Evolutionary conservation across 2,888 invertebrate genomes (phyloP).

Genomic region (Papilio elwesi): DNA sequence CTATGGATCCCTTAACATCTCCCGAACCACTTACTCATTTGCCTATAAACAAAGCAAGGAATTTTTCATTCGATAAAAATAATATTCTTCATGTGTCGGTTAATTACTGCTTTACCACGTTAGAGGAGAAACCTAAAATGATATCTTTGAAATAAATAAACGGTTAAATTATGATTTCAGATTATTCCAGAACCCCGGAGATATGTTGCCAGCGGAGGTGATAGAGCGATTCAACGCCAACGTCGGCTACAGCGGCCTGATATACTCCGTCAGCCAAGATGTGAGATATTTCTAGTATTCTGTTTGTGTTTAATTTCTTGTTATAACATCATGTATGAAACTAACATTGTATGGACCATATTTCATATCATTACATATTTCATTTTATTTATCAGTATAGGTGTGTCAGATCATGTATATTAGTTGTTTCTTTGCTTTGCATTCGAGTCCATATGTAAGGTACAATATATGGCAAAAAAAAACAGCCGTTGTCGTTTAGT

Average conservation of each 20-base stretch:
- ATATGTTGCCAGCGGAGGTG: slow-evolving; percentile 87
- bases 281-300: slow-evolving; percentile 83
- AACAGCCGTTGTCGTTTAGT: too few relatives aligned
- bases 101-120: not conserved
- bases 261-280: slow-evolving; percentile 98
- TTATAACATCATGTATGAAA: slow-evolving; percentile 11
- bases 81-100: not conserved
- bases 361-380: too few relatives aligned
- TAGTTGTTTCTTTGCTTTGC: too few relatives aligned
- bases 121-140: not conserved
- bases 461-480: too few relatives aligned
- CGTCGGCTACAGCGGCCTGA: slow-evolving; percentile 97
- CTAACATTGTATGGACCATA: slow-evolving; percentile 11
- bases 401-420: too few relatives aligned
- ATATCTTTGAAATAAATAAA: not conserved
- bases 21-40: too few relatives aligned
- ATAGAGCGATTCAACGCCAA: slow-evolving; percentile 98
- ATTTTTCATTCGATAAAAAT: not conserved
- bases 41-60: too few relatives aligned
- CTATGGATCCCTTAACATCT: too few relatives aligned
- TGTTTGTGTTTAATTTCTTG: not conserved
- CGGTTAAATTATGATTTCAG: slow-evolving; percentile 52
- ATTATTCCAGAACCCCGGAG: slow-evolving; percentile 84
- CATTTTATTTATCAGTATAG: too few relatives aligned
- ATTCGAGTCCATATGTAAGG: too few relatives aligned